Conservation (phyloP, 1,140 invertebrate species). For the Atopsyche davidsoni region DNA sequence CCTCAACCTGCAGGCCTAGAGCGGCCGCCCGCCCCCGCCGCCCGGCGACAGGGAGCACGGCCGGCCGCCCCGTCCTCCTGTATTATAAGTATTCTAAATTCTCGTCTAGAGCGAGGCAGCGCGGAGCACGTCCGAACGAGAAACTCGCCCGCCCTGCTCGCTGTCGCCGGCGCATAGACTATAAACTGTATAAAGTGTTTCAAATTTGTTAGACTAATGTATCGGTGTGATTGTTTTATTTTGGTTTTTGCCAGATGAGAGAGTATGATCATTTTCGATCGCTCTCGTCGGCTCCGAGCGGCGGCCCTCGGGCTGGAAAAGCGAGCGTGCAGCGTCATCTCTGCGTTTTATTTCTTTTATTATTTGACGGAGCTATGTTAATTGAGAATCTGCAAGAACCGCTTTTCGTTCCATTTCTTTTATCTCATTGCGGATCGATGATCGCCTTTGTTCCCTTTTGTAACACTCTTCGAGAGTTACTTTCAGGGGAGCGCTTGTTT, state of each 20-base stretch:
- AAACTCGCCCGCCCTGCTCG: no score
- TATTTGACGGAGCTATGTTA: background rate
- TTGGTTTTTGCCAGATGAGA: conserved; percentile 1
- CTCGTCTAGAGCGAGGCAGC: no score
- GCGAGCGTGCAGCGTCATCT: no score
- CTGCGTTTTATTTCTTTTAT: conserved; percentile 6
- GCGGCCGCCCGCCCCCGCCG: background rate
- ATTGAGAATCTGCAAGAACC: background rate
- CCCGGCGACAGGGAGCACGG: conserved; percentile 15
- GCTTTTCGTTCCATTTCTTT: background rate
- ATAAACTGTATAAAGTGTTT: conserved; percentile 2
- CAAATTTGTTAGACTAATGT: conserved; percentile 4
- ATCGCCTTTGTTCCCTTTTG: no score
- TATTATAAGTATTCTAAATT: no score
- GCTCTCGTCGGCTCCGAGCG: background rate
- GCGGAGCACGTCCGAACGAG: no score
- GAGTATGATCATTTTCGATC: background rate
- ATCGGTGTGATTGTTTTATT: conserved; percentile 4
- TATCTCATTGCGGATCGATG: no score
- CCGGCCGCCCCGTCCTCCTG: background rate
- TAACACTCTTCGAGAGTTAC: no score
- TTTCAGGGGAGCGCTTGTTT: no score
- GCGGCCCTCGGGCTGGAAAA: conserved; percentile 2
- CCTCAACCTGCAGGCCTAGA: conserved; percentile 15
- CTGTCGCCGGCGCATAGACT: no score